Percentiles rank a stretch among this genome's conserved stretches.
Evolutionary conservation across 2,888 invertebrate genomes (phyloP).

Genomic region (Agrilus cyanescens): DNA sequence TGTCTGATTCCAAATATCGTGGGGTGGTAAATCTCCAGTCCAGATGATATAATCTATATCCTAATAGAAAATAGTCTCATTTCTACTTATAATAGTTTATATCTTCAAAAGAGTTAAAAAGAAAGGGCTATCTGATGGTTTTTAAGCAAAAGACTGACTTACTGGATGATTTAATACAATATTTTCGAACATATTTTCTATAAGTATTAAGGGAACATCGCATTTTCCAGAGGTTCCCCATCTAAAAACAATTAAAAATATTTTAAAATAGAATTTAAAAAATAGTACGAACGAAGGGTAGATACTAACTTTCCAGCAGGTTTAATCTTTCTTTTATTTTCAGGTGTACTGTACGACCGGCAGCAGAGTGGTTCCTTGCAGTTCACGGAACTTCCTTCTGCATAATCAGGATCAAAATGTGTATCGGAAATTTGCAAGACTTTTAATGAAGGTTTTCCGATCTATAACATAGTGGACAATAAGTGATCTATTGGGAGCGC

Average conservation of each 20-base stretch:
- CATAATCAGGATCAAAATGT: constrained; percentile 88
- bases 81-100: too few species aligned
- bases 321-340: constrained; percentile 45
- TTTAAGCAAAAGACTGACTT: constrained; percentile 22
- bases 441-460: constrained; percentile 47
- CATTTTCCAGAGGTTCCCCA: constrained; percentile 95
- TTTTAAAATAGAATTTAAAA: background rate
- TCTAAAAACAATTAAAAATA: constrained; percentile 29
- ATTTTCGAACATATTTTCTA: constrained; percentile 82
- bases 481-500: too few species aligned
- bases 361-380: constrained; percentile 94
- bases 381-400: constrained; percentile 76
- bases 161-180: constrained; percentile 74
- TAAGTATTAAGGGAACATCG: constrained; percentile 80
- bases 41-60: constrained; percentile 89
- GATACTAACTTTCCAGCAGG: constrained; percentile 58
- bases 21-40: constrained; percentile 94
- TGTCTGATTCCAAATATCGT: constrained; percentile 90
- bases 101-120: too few species aligned
- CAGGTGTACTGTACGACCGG: constrained; percentile 64
- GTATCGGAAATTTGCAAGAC: constrained; percentile 95
- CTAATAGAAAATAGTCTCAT: constrained; percentile 35
- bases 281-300: background rate
- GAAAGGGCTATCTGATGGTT: too few species aligned
- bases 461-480: constrained; percentile 1